A percentile compares a stretch with the other conserved stretches of the same genome.
These are phyloP conservation scores for Noctilio leporinus DNA, from an alignment of 2,113 vertebrate genomes.

Conservation along the genomic window DNA sequence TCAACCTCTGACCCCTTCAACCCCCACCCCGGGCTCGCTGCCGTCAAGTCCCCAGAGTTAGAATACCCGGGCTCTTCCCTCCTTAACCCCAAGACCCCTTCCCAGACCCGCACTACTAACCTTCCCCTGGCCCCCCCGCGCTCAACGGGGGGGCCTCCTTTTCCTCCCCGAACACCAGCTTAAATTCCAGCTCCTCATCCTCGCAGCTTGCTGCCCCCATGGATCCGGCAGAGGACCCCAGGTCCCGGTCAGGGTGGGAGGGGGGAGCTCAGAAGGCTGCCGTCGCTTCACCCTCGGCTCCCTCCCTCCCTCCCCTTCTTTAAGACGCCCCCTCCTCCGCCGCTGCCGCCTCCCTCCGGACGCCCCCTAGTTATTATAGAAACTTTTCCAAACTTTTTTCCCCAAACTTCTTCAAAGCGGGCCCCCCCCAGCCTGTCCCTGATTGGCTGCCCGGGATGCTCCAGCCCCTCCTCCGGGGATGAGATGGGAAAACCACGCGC, in stretches of 20 bases:
- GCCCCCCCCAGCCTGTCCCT: slow-evolving; percentile 54
- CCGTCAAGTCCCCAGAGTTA: not conserved
- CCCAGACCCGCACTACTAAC: slow-evolving; percentile 68
- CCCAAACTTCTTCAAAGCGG: slow-evolving; percentile 71
- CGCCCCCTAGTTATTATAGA: slow-evolving; percentile 75
- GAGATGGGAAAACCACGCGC: slow-evolving; percentile 72
- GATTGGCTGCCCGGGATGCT: slow-evolving; percentile 71
- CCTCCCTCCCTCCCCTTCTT: slow-evolving; percentile 67
- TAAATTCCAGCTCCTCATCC: slow-evolving; percentile 79
- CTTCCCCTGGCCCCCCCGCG: slow-evolving; percentile 72
- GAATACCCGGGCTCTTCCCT: not conserved
- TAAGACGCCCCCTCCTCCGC: slow-evolving; percentile 68
- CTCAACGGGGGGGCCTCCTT: slow-evolving; percentile 71
- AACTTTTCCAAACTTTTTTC: slow-evolving; percentile 75
- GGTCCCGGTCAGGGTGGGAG: slow-evolving; percentile 39
- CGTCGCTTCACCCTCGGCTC: slow-evolving; percentile 49
- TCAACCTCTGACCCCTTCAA: not conserved
- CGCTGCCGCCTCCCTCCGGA: slow-evolving; percentile 68
- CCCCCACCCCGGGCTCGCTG: not conserved
- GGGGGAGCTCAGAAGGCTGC: slow-evolving; percentile 47
- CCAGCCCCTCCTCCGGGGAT: slow-evolving; percentile 69
- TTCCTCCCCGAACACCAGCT: slow-evolving; percentile 79
- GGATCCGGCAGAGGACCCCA: slow-evolving; percentile 42
- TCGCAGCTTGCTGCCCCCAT: slow-evolving; percentile 79
- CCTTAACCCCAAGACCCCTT: not conserved